Base-by-base conservation (phyloP, 2,888 invertebrate genomes). In the Unio pictorum region DNA sequence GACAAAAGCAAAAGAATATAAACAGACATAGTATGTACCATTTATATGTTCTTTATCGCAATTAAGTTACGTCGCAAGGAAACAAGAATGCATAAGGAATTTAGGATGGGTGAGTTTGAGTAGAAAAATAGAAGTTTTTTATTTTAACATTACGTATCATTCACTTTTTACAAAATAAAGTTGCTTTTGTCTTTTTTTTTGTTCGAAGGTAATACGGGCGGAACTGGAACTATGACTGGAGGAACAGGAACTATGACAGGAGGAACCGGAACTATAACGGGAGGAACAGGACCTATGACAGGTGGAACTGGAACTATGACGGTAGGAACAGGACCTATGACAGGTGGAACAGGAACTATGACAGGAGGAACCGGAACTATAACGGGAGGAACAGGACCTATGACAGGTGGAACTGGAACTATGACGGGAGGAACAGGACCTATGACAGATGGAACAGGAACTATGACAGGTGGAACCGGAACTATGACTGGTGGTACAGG, bases 361-460 rank as follows among this genome's bases (percentile, higher is more conserved):
- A 23, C 23, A 0, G 23, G 23, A 0, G 23, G 23, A 3, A 66
- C 59, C 11, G 60, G 60, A 45, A 60, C 59, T 34, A 34, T 64
- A 18, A 4, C 17, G 3, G 66, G 55, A 6, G 66, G 55, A 61
- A 60, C 60, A 0, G 66, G 66, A 54, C 45, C 55, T 18, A 66
- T 66, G 66, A 60, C 66, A n/a, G 66, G 66, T 7, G 66, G 66
- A 7, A 66, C 59, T 7, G 66, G 66, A 34, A 66, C 59, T 59
- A 56, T 55, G 56, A 65, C 64, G 1, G 66, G 66, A 45, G 54
- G 66, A 59, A 58, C 58, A n/a, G 66, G 54, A 23, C 6, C 6
- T 45, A 45, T 45, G 11, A 45, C 45, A 11, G 45, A 11, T 11
- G 45, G 45, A 45, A 45, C 45, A 8, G 45, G 45, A 45, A 45